Evolutionary conservation across 2,797 vertebrate species (phyloP).

Genomic region (Leuciscus waleckii): DNA sequence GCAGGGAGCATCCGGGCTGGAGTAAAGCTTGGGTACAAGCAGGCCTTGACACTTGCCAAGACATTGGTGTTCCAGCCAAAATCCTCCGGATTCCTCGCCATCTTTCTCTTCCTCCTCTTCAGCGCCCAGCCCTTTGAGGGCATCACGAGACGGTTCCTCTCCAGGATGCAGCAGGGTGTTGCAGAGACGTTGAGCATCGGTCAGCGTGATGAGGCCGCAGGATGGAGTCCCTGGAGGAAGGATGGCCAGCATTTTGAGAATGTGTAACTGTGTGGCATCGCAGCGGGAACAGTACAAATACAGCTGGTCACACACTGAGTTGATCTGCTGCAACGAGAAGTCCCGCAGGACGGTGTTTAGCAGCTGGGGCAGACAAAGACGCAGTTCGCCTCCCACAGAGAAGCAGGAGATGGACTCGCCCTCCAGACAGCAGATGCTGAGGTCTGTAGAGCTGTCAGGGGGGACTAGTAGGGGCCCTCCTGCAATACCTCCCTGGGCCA

Average conservation of each 20-base stretch:
- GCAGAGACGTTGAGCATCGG: conserved; percentile 96
- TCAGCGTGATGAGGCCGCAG: conserved; percentile 95
- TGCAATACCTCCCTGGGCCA: conserved; percentile 88
- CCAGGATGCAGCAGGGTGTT: conserved; percentile 92
- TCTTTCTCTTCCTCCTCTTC: conserved; percentile 75
- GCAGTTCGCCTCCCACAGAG: conserved; percentile 95
- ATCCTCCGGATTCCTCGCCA: conserved; percentile 85
- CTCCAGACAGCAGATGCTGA: conserved; percentile 92
- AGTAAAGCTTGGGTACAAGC: conserved; percentile 93
- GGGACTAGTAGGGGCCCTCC: conserved; percentile 95
- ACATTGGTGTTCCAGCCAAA: conserved; percentile 97
- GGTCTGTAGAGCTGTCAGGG: conserved; percentile 95
- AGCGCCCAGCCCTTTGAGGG: conserved; percentile 30
- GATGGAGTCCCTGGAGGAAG: conserved; percentile 96
- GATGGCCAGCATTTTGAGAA: conserved; percentile 95
- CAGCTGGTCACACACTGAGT: conserved; percentile 95
- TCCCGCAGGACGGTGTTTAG: conserved; percentile 96
- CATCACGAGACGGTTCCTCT: conserved; percentile 75
- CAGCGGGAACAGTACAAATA: conserved; percentile 98
- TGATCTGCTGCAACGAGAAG: conserved; percentile 98
- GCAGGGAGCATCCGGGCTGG: conserved; percentile 88
- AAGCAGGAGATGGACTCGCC: conserved; percentile 98
- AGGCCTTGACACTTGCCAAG: conserved; percentile 97
- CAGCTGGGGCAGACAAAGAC: conserved; percentile 96
- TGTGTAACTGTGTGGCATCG: conserved; percentile 94